These are phyloP conservation scores for Grapholita molesta DNA, from an alignment of 1,140 invertebrate genomes.

Conservation along the genomic window DNA sequence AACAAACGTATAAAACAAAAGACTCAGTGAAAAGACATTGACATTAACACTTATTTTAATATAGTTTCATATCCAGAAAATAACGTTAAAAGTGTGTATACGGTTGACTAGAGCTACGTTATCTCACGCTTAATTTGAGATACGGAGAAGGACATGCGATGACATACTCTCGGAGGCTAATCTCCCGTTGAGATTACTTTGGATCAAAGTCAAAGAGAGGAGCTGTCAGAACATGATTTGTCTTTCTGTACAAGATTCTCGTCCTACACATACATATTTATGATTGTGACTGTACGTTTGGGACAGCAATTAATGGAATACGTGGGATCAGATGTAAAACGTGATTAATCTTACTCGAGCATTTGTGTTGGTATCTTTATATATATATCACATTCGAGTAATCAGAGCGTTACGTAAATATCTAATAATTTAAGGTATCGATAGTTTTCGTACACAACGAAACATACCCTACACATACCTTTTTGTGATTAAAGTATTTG, in stretches of 20 bases:
- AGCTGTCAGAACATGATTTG: not conserved
- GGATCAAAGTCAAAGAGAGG: not conserved
- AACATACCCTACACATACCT: no score
- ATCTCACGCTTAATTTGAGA: not conserved
- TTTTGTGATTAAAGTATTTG: no score
- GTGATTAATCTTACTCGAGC: slow-evolving; percentile 14
- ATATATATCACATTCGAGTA: not conserved
- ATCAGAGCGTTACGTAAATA: not conserved
- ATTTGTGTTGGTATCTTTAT: slow-evolving; percentile 2
- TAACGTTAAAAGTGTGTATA: no score
- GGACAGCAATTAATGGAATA: slow-evolving; percentile 17
- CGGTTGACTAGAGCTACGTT: not conserved
- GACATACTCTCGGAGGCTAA: not conserved
- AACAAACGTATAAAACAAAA: no score
- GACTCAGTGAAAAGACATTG: no score
- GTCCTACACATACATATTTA: slow-evolving; percentile 13
- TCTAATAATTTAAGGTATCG: not conserved
- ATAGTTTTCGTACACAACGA: no score
- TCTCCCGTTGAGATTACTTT: not conserved
- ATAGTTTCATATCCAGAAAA: no score
- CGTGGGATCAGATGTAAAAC: slow-evolving; percentile 16
- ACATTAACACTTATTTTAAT: no score
- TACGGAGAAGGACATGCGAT: not conserved
- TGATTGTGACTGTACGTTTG: slow-evolving; percentile 11
- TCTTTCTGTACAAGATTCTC: not conserved